phyloP scores from a whole-genome alignment of 2,888 invertebrate species.

The Amorpha juglandis region DNA sequence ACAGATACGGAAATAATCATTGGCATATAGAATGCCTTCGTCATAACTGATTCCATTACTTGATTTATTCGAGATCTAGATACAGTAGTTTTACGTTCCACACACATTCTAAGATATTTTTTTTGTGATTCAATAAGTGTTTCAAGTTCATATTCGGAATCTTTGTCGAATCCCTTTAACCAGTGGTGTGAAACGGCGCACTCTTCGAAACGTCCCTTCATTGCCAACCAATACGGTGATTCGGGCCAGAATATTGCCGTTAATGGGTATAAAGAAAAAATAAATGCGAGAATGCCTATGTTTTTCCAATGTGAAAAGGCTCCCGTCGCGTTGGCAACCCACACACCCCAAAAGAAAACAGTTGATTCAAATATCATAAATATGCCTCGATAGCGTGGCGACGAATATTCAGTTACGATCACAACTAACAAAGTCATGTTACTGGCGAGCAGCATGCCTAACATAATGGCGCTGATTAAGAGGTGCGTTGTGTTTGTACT shows the following conservation, averaged over 20 bases:
- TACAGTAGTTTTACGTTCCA: slow-evolving; percentile 33
- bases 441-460: slow-evolving; percentile 52
- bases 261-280: slow-evolving; percentile 43
- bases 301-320: slow-evolving; percentile 58
- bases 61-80: slow-evolving; percentile 38
- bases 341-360: slow-evolving; percentile 59
- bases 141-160: slow-evolving; percentile 51
- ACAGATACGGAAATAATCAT: slow-evolving; percentile 49
- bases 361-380: slow-evolving; percentile 59
- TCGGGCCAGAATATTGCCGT: slow-evolving; percentile 55
- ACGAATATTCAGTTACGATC: slow-evolving; percentile 55
- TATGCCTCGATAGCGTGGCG: slow-evolving; percentile 56
- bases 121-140: slow-evolving; percentile 50
- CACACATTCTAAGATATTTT: slow-evolving; percentile 39
- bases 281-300: slow-evolving; percentile 50
- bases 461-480: slow-evolving; percentile 51
- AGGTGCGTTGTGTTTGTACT: slow-evolving; percentile 49
- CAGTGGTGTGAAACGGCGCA: slow-evolving; percentile 52
- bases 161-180: slow-evolving; percentile 51
- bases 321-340: slow-evolving; percentile 58
- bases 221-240: slow-evolving; percentile 61
- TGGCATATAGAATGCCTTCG: slow-evolving; percentile 56
- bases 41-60: slow-evolving; percentile 41
- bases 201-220: slow-evolving; percentile 55
- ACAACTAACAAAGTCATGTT: slow-evolving; percentile 54